Conservation (phyloP, 2,113 vertebrate genomes). For the Macrotus californicus region DNA sequence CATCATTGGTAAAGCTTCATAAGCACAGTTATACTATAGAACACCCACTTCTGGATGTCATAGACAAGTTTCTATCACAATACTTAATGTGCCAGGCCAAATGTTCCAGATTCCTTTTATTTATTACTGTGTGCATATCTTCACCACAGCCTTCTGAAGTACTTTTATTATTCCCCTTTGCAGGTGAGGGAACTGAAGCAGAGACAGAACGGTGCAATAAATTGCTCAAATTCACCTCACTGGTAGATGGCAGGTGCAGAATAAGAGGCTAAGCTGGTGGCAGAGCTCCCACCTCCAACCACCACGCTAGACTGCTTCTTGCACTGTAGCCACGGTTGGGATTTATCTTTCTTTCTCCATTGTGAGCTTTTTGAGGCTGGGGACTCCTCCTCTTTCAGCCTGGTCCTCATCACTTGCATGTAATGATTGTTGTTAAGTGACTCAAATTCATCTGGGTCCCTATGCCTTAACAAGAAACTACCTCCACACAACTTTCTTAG, state of each 20-base stretch:
- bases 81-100: not conserved
- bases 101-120: not conserved
- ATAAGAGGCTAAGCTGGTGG: not conserved
- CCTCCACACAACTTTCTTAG: not conserved
- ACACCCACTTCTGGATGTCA: not conserved
- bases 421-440: not conserved
- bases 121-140: not conserved
- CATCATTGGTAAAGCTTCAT: not conserved
- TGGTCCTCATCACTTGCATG: not conserved
- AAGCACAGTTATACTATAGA: not conserved
- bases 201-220: not conserved
- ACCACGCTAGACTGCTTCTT: not conserved
- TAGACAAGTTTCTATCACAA: not conserved
- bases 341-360: not conserved
- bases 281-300: not conserved
- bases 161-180: not conserved
- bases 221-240: not conserved
- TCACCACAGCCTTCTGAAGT: not conserved
- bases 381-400: not conserved
- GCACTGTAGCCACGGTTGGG: accelerated
- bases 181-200: not conserved
- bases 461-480: not conserved
- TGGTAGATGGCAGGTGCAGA: not conserved
- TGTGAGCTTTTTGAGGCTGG: not conserved
- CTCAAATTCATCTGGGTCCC: not conserved